A percentile compares a stretch with the other conserved stretches of the same genome.
Conservation (phyloP, 2,113 vertebrate species). For the Anarhynchus alexandrinus region DNA sequence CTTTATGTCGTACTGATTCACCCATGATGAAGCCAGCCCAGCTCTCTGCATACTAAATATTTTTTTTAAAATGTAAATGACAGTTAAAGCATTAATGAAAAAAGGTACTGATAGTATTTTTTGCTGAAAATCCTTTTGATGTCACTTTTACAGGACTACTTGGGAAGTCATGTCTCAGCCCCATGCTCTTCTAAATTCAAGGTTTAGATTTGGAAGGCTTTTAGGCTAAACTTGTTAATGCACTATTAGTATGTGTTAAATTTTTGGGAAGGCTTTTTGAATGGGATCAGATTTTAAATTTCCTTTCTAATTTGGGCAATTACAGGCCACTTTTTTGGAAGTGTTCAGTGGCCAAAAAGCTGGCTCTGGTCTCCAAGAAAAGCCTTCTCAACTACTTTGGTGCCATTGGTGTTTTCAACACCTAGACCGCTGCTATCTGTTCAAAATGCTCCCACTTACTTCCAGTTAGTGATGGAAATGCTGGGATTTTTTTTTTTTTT, state of each 20-base stretch:
- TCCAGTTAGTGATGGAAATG: constrained; percentile 30
- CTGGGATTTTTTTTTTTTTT: neutral
- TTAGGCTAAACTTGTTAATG: neutral
- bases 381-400: neutral
- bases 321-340: neutral
- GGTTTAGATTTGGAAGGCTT: neutral
- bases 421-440: neutral
- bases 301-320: neutral
- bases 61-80: neutral
- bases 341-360: neutral
- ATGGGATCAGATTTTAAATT: neutral
- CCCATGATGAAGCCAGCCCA: neutral
- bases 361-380: neutral
- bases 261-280: neutral
- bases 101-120: neutral
- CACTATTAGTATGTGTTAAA: neutral
- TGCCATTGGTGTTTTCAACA: neutral
- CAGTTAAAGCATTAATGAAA: neutral
- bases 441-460: neutral
- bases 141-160: neutral
- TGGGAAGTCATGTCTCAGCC: neutral
- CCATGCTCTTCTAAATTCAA: neutral
- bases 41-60: neutral
- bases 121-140: neutral
- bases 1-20: constrained; percentile 14